Conservation (phyloP, 2,797 vertebrate genomes). For the Syncerus caffer region DNA sequence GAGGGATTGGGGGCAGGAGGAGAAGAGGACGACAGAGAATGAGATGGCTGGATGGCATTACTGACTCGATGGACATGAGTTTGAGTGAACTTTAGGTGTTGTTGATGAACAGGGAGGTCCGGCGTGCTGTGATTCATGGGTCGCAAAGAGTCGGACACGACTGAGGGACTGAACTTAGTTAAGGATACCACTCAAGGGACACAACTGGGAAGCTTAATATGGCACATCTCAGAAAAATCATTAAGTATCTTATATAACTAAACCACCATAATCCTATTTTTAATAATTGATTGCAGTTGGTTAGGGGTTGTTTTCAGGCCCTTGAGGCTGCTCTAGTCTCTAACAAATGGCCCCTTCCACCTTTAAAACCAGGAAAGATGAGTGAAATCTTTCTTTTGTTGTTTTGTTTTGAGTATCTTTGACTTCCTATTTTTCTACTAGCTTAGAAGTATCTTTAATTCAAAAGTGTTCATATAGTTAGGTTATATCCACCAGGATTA, state of each 20-base stretch:
- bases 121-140: accelerated
- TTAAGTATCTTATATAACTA: background rate
- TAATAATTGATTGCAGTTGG: background rate
- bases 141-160: accelerated
- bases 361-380: background rate
- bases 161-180: no score
- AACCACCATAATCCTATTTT: background rate
- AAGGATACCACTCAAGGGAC: background rate
- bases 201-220: background rate
- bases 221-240: background rate
- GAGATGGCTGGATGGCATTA: no score
- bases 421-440: background rate
- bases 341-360: background rate
- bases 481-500: background rate
- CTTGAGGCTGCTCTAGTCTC: background rate
- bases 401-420: background rate
- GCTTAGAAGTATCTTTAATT: background rate
- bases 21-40: no score
- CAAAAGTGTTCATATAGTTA: background rate
- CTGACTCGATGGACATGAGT: accelerated
- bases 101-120: no score
- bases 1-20: no score
- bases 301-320: background rate
- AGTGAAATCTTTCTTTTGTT: background rate
- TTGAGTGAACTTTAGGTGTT: accelerated